Base-by-base conservation (phyloP, 2,113 vertebrate genomes). In the Tachysurus vachellii region DNA sequence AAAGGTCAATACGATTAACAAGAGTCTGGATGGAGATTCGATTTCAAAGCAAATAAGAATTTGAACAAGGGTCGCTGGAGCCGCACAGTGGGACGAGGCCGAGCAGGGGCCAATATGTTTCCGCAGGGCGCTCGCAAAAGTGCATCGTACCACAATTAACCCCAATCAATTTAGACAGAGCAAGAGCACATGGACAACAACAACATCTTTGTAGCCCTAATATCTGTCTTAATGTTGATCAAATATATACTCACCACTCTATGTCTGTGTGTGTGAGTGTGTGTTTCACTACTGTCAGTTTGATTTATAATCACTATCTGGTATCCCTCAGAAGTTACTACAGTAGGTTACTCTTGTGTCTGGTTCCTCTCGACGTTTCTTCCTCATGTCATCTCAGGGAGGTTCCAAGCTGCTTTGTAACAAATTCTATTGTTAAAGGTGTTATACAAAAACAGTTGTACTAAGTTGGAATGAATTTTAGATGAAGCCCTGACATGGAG, bases 1-100 rank as follows among this genome's bases (percentile, higher is more conserved):
- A 90, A 90, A 90, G 89, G 89, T 88, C 89, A 90, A 90, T 87
- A 85, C 61, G 80, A 88, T 90, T 90, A 90, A 85, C 87, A 90
- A 31, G 64, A 90, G 89, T 50, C 85, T 84, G 85, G 83, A 86
- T 79, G 83, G 84, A 80, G 87, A 86, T 90, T 90, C 64, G 77
- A 90, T 88, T 88, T 87, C 85, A 90, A 86, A 90, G 77, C 77
- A 76, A 86, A 84, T 50, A 88, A 76, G 89, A 87, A 88, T 90
- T 87, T 86, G 81, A 84, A 84, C 82, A 90, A 82, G 87, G 80
- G 70, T 81, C 88, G 85, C 85, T 82, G 87, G 50, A 86, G 66
- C 83, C 73, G n/a, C 42, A 76, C 61, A 23, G 26, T 68, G 83
- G 76, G 87, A 62, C 19, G 6, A 56, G 66, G 54, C 19, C 11